Conservation (phyloP, 2,113 vertebrate species). For the Anguilla rostrata region DNA sequence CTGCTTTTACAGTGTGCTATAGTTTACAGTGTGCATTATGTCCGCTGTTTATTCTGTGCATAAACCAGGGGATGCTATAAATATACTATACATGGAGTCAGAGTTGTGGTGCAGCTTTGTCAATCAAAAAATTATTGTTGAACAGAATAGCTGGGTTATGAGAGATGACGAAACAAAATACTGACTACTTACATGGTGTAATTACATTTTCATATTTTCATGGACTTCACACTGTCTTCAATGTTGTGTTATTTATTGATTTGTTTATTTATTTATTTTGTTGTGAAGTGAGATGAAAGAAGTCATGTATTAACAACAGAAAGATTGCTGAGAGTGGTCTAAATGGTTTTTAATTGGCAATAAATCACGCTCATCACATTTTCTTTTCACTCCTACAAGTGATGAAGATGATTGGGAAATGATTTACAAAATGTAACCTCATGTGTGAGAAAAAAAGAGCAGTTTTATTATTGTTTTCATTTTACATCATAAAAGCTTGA, state of each 20-base stretch:
- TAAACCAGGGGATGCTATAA: not conserved
- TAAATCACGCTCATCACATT: too few relatives aligned
- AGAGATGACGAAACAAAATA: not conserved
- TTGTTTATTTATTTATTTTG: not conserved
- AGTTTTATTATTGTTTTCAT: constrained; percentile 45
- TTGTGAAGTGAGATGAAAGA: not conserved
- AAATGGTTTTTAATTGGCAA: too few relatives aligned
- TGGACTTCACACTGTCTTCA: not conserved
- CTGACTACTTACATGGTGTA: not conserved
- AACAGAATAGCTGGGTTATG: not conserved
- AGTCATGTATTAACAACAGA: not conserved
- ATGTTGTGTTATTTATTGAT: not conserved
- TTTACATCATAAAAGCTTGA: constrained; percentile 60
- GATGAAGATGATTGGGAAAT: constrained; percentile 60
- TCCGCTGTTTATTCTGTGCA: not conserved
- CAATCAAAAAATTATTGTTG: not conserved
- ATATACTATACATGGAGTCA: not conserved
- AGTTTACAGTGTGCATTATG: not conserved
- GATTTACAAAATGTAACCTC: constrained; percentile 65
- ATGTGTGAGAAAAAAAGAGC: constrained; percentile 40
- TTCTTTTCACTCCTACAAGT: constrained; percentile 47
- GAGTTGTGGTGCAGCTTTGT: not conserved
- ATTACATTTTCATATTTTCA: not conserved
- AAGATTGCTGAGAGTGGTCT: constrained; percentile 37
- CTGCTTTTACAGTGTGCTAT: not conserved